phyloP scores from a whole-genome alignment of 2,113 vertebrate species.

The Hippotragus niger region DNA sequence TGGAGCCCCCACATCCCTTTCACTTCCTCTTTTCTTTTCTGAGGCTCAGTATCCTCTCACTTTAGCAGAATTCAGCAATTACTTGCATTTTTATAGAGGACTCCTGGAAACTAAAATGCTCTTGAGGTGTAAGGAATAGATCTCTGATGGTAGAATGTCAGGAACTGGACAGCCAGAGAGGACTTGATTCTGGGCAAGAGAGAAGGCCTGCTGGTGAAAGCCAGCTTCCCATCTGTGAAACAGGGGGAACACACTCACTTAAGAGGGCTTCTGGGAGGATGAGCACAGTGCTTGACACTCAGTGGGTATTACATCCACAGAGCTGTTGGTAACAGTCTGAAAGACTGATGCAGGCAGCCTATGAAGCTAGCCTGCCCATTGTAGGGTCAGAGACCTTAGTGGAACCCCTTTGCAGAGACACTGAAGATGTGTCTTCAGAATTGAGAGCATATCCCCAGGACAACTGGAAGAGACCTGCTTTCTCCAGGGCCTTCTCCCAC shows the following conservation, averaged over 20 bases:
- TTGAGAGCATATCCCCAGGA: not conserved
- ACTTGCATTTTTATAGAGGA: not conserved
- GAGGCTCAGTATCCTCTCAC: not conserved
- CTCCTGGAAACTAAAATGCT: not conserved
- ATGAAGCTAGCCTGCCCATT: not conserved
- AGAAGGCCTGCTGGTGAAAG: not conserved
- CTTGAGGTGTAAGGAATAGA: not conserved
- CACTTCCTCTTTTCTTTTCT: not conserved
- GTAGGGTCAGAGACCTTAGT: too few relatives aligned
- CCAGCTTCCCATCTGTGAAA: not conserved
- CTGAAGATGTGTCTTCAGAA: not conserved
- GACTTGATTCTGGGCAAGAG: not conserved
- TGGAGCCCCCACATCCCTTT: not conserved
- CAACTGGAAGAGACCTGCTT: not conserved
- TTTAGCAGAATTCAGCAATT: not conserved
- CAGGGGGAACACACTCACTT: not conserved
- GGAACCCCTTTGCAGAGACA: not conserved
- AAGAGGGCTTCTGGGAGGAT: not conserved
- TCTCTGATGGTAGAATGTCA: not conserved
- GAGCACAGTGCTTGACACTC: not conserved
- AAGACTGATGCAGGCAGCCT: not conserved
- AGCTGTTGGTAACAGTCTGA: not conserved
- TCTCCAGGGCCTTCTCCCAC: not conserved
- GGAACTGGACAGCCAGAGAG: not conserved
- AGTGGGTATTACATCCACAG: not conserved